phyloP scores from a whole-genome alignment of 2,888 invertebrate species.

The Harpalus rufipes region DNA sequence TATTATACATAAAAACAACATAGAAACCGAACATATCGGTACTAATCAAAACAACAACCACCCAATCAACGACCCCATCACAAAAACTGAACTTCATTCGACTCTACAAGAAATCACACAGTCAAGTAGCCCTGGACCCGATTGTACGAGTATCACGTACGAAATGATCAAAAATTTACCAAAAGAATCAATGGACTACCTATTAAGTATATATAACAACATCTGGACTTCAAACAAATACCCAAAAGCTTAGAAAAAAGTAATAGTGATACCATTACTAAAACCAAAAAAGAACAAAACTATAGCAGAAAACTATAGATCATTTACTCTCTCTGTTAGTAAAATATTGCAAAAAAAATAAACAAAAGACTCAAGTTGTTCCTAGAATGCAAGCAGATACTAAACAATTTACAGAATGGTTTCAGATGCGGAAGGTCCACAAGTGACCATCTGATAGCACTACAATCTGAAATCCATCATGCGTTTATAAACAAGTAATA shows the following conservation, averaged over 20 bases:
- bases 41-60: constrained; percentile 32
- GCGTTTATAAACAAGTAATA: constrained; percentile 20
- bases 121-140: constrained; percentile 61
- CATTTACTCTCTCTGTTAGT: constrained; percentile 65
- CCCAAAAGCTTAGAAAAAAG: constrained; percentile 61
- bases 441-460: constrained; percentile 12
- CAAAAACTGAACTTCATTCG: constrained; percentile 57
- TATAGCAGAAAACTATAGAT: constrained; percentile 65
- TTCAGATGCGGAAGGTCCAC: constrained; percentile 34
- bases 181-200: constrained; percentile 23
- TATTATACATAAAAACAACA: constrained; percentile 17
- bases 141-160: constrained; percentile 61
- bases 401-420: constrained; percentile 11
- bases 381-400: background rate
- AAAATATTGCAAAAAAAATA: constrained; percentile 58
- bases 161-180: constrained; percentile 63
- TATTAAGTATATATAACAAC: constrained; percentile 61
- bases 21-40: constrained; percentile 13
- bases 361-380: constrained; percentile 42
- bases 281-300: constrained; percentile 64
- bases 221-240: constrained; percentile 55
- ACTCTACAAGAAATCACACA: constrained; percentile 46
- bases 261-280: constrained; percentile 61
- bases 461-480: constrained; percentile 19
- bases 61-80: constrained; percentile 56